phyloP scores from a whole-genome alignment of 2,113 vertebrate genomes.

The Platysternon megacephalum region DNA sequence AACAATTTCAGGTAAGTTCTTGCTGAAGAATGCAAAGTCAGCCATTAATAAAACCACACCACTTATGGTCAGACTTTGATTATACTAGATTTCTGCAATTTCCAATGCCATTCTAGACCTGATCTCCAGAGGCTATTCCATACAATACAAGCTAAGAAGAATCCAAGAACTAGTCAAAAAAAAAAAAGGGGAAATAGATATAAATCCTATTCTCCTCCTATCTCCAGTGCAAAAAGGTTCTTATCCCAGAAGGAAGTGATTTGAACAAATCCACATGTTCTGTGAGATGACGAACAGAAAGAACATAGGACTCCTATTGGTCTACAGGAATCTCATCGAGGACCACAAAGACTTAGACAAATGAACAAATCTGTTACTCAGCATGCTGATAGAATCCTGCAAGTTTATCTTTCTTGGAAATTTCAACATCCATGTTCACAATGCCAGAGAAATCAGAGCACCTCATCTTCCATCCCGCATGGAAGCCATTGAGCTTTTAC shows the following conservation, averaged over 20 bases:
- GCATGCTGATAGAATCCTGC: no score
- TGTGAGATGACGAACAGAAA: neutral
- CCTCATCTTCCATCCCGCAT: no score
- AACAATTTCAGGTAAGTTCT: no score
- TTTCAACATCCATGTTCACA: no score
- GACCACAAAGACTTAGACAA: no score
- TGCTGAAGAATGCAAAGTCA: conserved; percentile 11
- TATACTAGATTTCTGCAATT: neutral
- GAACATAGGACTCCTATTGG: neutral
- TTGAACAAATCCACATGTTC: neutral
- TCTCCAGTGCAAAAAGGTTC: neutral
- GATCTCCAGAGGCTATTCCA: neutral
- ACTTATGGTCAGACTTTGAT: neutral
- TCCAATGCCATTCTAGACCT: neutral
- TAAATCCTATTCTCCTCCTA: neutral
- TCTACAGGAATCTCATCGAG: neutral
- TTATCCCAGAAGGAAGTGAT: neutral
- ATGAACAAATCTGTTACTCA: no score
- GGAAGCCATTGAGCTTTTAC: no score
- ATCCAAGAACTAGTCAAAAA: neutral
- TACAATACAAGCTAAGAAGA: neutral
- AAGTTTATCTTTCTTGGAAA: no score
- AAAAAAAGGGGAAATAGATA: neutral
- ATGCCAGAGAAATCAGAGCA: no score
- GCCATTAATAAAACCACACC: conserved; percentile 17